phyloP scores from a whole-genome alignment of 1,140 invertebrate species.

The Sitodiplosis mosellana region DNA sequence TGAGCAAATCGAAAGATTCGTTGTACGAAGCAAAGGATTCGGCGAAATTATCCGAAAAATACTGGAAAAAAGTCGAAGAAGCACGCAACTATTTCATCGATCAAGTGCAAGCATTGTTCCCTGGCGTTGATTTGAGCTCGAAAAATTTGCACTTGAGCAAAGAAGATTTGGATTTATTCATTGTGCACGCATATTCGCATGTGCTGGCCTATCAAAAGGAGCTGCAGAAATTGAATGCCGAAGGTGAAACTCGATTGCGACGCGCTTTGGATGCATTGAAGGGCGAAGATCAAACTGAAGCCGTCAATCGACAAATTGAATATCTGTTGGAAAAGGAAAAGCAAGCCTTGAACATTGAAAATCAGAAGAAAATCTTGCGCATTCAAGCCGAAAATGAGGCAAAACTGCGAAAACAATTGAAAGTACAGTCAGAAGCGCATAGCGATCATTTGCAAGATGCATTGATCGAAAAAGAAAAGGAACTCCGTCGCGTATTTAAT shows the following conservation, averaged over 20 bases:
- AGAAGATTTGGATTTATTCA: slow-evolving; percentile 48
- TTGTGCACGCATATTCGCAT: slow-evolving; percentile 43
- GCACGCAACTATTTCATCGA: slow-evolving; percentile 49
- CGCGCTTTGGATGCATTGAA: slow-evolving; percentile 37
- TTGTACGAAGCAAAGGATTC: slow-evolving; percentile 33
- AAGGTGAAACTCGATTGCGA: slow-evolving; percentile 38
- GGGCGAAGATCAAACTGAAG: slow-evolving; percentile 23
- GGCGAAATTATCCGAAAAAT: slow-evolving; percentile 42
- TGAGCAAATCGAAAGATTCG: slow-evolving; percentile 34
- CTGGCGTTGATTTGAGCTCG: slow-evolving; percentile 42
- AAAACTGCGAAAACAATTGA: slow-evolving; percentile 56
- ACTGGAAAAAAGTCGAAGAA: slow-evolving; percentile 48
- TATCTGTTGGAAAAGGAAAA: slow-evolving; percentile 33
- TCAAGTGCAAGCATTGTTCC: slow-evolving; percentile 52
- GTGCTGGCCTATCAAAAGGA: slow-evolving; percentile 50
- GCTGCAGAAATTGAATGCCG: slow-evolving; percentile 42
- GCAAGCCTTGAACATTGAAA: slow-evolving; percentile 30
- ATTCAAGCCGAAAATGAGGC: slow-evolving; percentile 46
- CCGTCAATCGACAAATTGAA: slow-evolving; percentile 29
- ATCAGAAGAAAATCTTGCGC: slow-evolving; percentile 31
- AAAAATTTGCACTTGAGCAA: slow-evolving; percentile 39
- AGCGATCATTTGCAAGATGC: slow-evolving; percentile 62
- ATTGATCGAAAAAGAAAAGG: slow-evolving; percentile 46
- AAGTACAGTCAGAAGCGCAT: slow-evolving; percentile 63
- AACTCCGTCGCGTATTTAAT: slow-evolving; percentile 42